Evolutionary conservation across 2,113 vertebrate species (phyloP).

Genomic region (Hiodon tergisus): DNA sequence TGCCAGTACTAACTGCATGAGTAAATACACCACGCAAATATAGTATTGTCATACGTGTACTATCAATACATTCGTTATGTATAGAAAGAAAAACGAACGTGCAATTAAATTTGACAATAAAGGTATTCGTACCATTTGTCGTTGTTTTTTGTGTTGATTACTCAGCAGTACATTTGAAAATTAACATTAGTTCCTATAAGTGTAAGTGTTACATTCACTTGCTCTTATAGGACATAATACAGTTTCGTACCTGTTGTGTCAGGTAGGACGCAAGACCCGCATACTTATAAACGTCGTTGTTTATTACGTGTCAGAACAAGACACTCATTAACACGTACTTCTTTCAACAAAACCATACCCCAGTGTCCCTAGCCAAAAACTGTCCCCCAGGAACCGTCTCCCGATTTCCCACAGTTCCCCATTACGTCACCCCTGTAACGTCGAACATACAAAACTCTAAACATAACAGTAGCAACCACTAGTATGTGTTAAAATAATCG

Average conservation of each 20-base stretch:
- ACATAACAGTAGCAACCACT: background rate
- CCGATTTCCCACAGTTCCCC: no score
- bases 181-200: background rate
- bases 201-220: background rate
- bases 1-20: conserved; percentile 82
- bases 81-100: conserved; percentile 59
- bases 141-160: background rate
- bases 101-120: conserved; percentile 90
- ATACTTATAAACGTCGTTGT: no score
- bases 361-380: no score
- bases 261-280: no score
- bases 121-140: conserved; percentile 71
- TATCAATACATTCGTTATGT: conserved; percentile 75
- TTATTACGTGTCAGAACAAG: no score
- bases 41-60: conserved; percentile 72
- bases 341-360: no score
- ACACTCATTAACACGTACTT: no score
- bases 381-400: no score
- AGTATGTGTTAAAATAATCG: background rate
- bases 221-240: background rate
- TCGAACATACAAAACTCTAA: background rate
- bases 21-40: conserved; percentile 61
- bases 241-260: no score
- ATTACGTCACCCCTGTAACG: no score
- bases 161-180: background rate